A percentile compares a stretch with the other conserved stretches of the same genome.
These are phyloP conservation scores for Acleris sparsana DNA, from an alignment of 2,888 invertebrate species.

Conservation along the genomic window DNA sequence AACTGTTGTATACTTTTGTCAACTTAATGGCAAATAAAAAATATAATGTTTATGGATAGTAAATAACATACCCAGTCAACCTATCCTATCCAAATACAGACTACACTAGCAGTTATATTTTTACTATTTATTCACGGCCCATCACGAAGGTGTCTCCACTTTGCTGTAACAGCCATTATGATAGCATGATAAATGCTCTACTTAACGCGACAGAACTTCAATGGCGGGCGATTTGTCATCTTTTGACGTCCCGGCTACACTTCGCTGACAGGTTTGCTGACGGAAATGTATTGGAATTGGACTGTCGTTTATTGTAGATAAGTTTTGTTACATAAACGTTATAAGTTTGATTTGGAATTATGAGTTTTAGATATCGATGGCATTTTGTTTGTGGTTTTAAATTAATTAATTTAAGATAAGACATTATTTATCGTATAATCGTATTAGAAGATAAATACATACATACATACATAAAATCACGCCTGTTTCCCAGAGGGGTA, in stretches of 20 bases:
- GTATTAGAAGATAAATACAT: too few species aligned
- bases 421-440: too few species aligned
- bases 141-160: not conserved
- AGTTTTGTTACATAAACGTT: not conserved
- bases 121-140: conserved; percentile 5
- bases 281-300: conserved; percentile 18
- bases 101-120: not conserved
- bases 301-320: not conserved
- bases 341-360: too few species aligned
- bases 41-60: not conserved
- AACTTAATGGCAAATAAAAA: too few species aligned
- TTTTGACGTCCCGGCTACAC: conserved; percentile 23
- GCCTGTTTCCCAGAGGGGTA: too few species aligned
- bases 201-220: conserved; percentile 15
- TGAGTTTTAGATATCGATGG: too few species aligned
- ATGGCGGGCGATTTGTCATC: conserved; percentile 32
- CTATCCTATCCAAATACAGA: not conserved
- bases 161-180: conserved; percentile 9
- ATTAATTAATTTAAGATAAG: too few species aligned
- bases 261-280: conserved; percentile 10
- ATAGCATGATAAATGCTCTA: conserved; percentile 31
- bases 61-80: not conserved
- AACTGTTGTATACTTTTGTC: too few species aligned
- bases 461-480: too few species aligned
- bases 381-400: too few species aligned